These are phyloP conservation scores for Julus scandinavius DNA, from an alignment of 2,888 invertebrate species.

Conservation along the genomic window DNA sequence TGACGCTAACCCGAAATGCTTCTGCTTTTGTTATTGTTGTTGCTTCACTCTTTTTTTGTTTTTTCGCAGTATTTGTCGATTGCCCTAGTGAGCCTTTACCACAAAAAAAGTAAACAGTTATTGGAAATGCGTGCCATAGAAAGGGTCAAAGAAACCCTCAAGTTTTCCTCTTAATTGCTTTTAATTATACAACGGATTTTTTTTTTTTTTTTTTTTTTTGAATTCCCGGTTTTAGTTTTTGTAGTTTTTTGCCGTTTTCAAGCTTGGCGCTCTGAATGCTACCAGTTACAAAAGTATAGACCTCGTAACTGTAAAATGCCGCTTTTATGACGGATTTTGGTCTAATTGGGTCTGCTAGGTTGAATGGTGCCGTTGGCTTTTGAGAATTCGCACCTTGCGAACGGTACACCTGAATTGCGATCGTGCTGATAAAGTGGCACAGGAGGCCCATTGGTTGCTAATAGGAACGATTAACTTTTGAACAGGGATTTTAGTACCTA, in stretches of 20 bases:
- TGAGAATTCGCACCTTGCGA: background rate
- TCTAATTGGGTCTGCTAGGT: constrained; percentile 1
- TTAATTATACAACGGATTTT: background rate
- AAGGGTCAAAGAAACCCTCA: constrained; percentile 20
- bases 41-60: background rate
- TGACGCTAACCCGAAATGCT: background rate
- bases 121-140: background rate
- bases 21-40: background rate
- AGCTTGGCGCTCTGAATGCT: background rate
- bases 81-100: background rate
- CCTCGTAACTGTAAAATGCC: background rate
- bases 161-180: constrained; percentile 8
- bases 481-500: background rate
- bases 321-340: constrained; percentile 1
- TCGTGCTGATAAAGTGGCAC: background rate
- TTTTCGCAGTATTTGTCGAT: constrained; percentile 17
- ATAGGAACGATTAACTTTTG: background rate
- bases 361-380: constrained; percentile 27
- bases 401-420: background rate
- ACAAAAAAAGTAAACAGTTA: constrained; percentile 8
- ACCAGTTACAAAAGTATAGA: background rate
- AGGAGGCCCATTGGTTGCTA: background rate
- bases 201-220: background rate
- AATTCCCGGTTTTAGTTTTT: background rate
- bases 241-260: background rate